phyloP scores from a whole-genome alignment of 1,140 invertebrate species.

The Asobara japonica region DNA sequence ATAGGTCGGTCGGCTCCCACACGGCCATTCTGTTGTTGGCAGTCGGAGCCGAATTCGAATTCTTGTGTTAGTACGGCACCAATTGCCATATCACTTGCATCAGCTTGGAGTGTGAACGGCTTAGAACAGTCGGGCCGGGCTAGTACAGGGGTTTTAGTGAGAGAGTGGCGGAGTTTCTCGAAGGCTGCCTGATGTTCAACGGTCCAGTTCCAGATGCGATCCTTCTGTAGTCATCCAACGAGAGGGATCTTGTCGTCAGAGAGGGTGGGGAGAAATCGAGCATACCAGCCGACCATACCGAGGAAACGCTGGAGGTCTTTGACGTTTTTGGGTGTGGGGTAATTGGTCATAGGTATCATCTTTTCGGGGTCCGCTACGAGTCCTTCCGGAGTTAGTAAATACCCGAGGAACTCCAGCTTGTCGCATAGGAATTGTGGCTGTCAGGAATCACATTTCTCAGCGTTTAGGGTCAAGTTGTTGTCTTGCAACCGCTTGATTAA shows the following conservation, averaged over 20 bases:
- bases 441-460: background rate
- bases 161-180: no score
- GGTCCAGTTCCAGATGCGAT: no score
- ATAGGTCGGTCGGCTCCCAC: no score
- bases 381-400: background rate
- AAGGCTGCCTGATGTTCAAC: no score
- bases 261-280: background rate
- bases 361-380: background rate
- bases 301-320: slow-evolving; percentile 6
- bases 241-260: background rate
- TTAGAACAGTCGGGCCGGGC: background rate
- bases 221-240: no score
- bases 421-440: background rate
- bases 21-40: no score
- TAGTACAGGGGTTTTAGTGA: background rate
- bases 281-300: background rate
- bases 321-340: background rate
- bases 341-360: background rate
- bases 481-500: background rate
- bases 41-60: no score
- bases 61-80: background rate
- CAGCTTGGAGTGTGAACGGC: background rate
- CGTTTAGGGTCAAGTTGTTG: no score
- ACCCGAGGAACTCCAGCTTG: background rate
- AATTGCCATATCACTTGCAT: background rate